These are phyloP conservation scores for Drosophila maculinotata DNA, from an alignment of 2,888 invertebrate genomes.

Conservation along the genomic window DNA sequence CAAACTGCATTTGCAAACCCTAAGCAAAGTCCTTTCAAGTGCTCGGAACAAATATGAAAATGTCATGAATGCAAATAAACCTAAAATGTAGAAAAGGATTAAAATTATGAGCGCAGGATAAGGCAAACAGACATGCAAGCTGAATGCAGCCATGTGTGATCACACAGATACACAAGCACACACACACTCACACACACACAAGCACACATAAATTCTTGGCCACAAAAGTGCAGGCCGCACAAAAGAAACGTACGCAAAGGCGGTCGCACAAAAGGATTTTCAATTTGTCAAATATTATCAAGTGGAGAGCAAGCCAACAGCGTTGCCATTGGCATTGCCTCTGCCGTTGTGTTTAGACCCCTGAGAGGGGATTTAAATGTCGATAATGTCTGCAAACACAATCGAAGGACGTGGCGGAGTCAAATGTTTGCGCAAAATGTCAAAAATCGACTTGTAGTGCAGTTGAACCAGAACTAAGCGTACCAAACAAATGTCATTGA, in stretches of 20 bases:
- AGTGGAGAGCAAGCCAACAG: constrained; percentile 57
- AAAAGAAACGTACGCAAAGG: constrained; percentile 51
- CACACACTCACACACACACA: not conserved
- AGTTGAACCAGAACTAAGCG: constrained; percentile 74
- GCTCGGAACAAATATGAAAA: constrained; percentile 35
- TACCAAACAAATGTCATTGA: constrained; percentile 62
- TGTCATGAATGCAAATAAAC: constrained; percentile 64
- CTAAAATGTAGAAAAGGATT: constrained; percentile 70
- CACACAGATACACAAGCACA: constrained; percentile 27
- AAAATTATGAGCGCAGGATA: constrained; percentile 79
- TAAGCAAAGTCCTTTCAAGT: constrained; percentile 20
- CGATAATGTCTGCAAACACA: constrained; percentile 77
- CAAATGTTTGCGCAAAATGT: constrained; percentile 70
- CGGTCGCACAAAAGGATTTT: constrained; percentile 73
- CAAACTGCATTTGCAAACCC: constrained; percentile 1
- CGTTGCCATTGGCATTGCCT: constrained; percentile 31
- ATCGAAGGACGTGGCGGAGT: constrained; percentile 26
- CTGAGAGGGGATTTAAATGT: constrained; percentile 78
- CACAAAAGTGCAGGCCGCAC: constrained; percentile 49
- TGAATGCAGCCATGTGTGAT: constrained; percentile 57
- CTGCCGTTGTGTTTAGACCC: constrained; percentile 16
- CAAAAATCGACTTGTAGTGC: constrained; percentile 69
- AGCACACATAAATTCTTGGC: constrained; percentile 26
- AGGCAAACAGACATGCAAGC: constrained; percentile 58
- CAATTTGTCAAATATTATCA: constrained; percentile 80